A percentile compares a stretch with the other conserved stretches of the same genome.
These are phyloP conservation scores for Tipula lateralis DNA, from an alignment of 2,888 invertebrate genomes.

Conservation along the genomic window DNA sequence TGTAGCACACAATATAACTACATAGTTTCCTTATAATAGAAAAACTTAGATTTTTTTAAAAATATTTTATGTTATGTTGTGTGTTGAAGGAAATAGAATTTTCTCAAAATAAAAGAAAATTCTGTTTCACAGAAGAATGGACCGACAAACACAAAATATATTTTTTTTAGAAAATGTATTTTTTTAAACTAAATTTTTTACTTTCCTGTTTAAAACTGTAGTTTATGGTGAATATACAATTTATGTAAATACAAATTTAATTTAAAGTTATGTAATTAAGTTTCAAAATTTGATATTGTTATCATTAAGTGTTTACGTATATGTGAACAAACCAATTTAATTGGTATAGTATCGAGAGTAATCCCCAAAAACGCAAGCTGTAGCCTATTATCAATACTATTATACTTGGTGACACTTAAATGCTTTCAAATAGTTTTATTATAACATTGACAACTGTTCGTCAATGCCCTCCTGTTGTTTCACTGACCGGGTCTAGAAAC, in stretches of 20 bases:
- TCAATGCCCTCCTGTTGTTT: too few relatives aligned
- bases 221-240: background rate
- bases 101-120: constrained; percentile 24
- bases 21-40: background rate
- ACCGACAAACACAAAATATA: background rate
- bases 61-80: background rate
- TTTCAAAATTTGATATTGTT: background rate
- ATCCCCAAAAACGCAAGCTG: too few relatives aligned
- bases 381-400: too few relatives aligned
- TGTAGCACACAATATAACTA: background rate
- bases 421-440: too few relatives aligned
- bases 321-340: background rate
- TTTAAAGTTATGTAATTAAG: background rate
- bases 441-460: too few relatives aligned
- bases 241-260: background rate
- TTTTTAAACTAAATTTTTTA: background rate
- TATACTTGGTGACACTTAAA: too few relatives aligned
- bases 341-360: background rate
- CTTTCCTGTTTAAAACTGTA: background rate
- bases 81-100: constrained; percentile 11
- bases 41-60: background rate
- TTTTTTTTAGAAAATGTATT: background rate
- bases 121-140: constrained; percentile 19
- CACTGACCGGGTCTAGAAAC: too few relatives aligned
- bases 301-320: background rate